Evolutionary conservation across 2,113 vertebrate species (phyloP).

Genomic region (Nothobranchius furzeri): DNA sequence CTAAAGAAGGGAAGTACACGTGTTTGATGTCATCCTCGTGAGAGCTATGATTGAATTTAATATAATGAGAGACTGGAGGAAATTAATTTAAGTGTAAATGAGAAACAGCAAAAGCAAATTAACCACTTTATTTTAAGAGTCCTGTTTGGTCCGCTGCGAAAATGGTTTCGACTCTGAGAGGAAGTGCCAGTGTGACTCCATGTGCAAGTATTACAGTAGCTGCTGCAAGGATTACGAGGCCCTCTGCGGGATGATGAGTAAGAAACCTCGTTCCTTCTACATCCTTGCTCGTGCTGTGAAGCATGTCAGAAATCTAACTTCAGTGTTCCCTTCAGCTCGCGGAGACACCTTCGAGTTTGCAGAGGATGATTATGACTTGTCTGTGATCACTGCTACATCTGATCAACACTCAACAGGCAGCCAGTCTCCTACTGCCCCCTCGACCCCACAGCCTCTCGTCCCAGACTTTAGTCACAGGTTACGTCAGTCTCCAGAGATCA

Average conservation of each 20-base stretch:
- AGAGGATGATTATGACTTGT: constrained; percentile 86
- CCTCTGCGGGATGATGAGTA: constrained; percentile 84
- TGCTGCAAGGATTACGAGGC: constrained; percentile 87
- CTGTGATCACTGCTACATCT: constrained; percentile 32
- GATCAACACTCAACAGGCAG: neutral
- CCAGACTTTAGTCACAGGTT: constrained; percentile 26
- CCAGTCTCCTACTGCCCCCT: neutral
- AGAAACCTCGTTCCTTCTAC: constrained; percentile 22
- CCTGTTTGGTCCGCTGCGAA: constrained; percentile 85
- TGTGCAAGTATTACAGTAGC: constrained; percentile 92
- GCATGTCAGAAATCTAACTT: neutral
- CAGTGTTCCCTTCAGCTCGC: constrained; percentile 73
- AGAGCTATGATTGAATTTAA: constrained; percentile 19
- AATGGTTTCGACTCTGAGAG: constrained; percentile 79
- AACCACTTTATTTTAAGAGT: constrained; percentile 75
- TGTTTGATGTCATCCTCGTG: neutral
- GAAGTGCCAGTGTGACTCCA: constrained; percentile 91
- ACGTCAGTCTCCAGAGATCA: neutral
- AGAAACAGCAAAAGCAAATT: neutral
- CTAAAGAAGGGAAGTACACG: neutral
- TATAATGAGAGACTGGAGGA: constrained; percentile 5
- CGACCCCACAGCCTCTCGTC: neutral
- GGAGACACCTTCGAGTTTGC: constrained; percentile 89
- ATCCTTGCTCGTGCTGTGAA: neutral
- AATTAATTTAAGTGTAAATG: too few species aligned